These are phyloP conservation scores for Gallinago media DNA, from an alignment of 2,113 vertebrate genomes.

Conservation along the genomic window DNA sequence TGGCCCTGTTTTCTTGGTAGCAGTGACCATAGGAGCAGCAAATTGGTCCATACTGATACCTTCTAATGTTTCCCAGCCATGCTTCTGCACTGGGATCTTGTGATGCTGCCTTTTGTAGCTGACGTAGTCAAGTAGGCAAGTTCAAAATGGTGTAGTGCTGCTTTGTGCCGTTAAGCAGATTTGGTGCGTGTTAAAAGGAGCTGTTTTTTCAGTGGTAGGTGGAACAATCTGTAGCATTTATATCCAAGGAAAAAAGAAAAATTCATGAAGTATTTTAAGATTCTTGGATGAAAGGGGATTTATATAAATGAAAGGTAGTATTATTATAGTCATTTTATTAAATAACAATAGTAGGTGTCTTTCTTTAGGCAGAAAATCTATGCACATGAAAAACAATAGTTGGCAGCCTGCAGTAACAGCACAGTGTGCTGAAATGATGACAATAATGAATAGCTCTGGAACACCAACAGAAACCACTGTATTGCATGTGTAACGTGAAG, in stretches of 20 bases:
- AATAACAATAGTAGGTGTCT: background rate
- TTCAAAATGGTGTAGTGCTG: background rate
- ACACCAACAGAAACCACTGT: background rate
- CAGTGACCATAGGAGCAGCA: background rate
- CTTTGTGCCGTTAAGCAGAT: background rate
- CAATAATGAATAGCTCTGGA: background rate
- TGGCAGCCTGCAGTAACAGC: background rate
- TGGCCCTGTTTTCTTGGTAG: background rate
- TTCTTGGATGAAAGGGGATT: background rate
- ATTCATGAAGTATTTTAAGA: background rate
- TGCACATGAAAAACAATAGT: background rate
- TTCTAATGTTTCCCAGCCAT: background rate
- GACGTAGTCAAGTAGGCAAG: rapidly evolving
- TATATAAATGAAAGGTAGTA: background rate
- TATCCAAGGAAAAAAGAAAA: background rate
- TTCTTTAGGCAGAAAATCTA: background rate
- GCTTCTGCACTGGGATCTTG: background rate
- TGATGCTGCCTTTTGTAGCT: background rate
- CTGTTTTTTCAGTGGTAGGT: background rate
- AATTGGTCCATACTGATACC: background rate
- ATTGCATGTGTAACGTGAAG: background rate
- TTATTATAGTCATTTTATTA: conserved; percentile 1
- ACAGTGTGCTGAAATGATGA: background rate
- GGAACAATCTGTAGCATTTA: background rate
- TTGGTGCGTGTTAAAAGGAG: background rate